phyloP scores from a whole-genome alignment of 2,113 vertebrate species.

The Platysternon megacephalum region DNA sequence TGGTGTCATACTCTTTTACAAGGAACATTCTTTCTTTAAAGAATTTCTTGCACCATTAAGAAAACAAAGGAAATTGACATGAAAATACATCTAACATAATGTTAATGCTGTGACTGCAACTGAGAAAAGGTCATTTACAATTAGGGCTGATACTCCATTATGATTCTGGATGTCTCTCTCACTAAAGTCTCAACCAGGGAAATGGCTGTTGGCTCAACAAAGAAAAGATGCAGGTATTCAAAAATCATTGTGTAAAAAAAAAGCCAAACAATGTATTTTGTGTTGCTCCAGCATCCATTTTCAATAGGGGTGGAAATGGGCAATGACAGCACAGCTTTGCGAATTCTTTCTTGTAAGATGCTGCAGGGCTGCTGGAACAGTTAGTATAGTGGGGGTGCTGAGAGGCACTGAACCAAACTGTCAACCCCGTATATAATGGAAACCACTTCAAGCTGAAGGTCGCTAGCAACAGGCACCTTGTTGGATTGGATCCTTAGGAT shows the following conservation, averaged over 20 bases:
- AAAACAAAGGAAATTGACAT: background rate
- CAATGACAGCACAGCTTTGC: background rate
- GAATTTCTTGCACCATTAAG: background rate
- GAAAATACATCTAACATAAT: background rate
- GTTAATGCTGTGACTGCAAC: background rate
- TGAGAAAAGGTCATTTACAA: background rate
- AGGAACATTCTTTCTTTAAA: background rate
- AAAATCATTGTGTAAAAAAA: background rate
- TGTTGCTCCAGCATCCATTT: background rate
- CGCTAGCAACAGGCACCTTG: no score
- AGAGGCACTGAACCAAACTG: no score
- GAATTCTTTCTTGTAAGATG: background rate
- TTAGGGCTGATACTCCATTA: background rate
- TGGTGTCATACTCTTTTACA: background rate
- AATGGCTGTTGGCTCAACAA: background rate
- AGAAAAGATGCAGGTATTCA: background rate
- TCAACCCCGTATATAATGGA: no score
- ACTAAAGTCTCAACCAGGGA: background rate
- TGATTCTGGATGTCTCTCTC: background rate
- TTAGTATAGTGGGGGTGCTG: no score
- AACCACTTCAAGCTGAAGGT: no score
- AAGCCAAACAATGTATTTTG: background rate
- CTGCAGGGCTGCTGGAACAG: no score
- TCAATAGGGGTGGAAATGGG: accelerated
- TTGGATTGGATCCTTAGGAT: no score